A percentile compares a stretch with the other conserved stretches of the same genome.
These are phyloP conservation scores for Rhabdomys dilectus DNA, from an alignment of 2,113 vertebrate species.

Conservation along the genomic window DNA sequence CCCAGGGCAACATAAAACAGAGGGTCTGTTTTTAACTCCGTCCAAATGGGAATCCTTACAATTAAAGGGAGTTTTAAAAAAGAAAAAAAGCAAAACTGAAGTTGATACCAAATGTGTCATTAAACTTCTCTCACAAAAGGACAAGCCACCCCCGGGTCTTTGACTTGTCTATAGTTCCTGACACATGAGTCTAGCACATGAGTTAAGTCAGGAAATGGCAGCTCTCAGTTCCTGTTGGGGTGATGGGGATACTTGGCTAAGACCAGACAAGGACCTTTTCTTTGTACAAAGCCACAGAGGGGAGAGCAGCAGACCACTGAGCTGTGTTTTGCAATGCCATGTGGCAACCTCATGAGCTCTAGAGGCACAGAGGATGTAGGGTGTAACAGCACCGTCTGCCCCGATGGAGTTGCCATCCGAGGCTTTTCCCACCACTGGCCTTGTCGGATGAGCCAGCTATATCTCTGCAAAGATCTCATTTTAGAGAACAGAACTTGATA, in stretches of 20 bases:
- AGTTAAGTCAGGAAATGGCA: background rate
- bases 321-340: background rate
- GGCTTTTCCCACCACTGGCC: slow-evolving; percentile 45
- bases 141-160: background rate
- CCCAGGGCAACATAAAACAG: slow-evolving; percentile 13
- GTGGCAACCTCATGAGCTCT: background rate
- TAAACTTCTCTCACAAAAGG: slow-evolving; percentile 37
- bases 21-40: slow-evolving; percentile 54
- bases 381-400: background rate
- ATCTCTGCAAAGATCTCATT: slow-evolving; percentile 58
- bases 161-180: background rate
- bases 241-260: background rate
- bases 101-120: background rate
- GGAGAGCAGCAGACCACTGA: background rate
- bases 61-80: slow-evolving; percentile 49
- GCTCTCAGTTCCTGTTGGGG: background rate
- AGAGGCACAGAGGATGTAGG: background rate
- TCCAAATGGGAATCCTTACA: slow-evolving; percentile 54
- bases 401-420: background rate
- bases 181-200: background rate
- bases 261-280: background rate
- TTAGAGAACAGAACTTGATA: slow-evolving; percentile 41
- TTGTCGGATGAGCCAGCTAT: slow-evolving; percentile 18
- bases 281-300: background rate
- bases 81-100: slow-evolving; percentile 18